phyloP scores from a whole-genome alignment of 2,797 vertebrate species.

The Petrocephalus schoutedeni region DNA sequence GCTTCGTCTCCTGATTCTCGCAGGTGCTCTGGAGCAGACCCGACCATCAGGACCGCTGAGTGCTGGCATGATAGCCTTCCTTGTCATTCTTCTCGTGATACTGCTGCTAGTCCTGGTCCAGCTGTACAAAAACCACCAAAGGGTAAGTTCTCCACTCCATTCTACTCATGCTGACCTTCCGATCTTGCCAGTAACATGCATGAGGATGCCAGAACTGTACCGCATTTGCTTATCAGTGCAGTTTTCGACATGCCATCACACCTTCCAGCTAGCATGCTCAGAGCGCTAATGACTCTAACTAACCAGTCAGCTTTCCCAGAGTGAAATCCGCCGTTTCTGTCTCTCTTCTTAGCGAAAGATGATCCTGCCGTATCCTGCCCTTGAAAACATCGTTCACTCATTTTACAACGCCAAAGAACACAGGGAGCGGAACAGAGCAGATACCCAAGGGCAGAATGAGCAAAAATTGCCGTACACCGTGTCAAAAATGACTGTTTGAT shows the following conservation, averaged over 20 bases:
- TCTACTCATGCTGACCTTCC: background rate
- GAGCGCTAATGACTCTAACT: background rate
- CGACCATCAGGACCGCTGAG: conserved; percentile 22
- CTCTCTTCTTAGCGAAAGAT: conserved; percentile 53
- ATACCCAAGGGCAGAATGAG: conserved; percentile 29
- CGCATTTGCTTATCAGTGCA: background rate
- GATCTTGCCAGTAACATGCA: background rate
- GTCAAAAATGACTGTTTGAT: no score
- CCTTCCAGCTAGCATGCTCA: background rate
- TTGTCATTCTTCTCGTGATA: conserved; percentile 51
- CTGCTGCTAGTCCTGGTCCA: conserved; percentile 55
- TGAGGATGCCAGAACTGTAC: background rate
- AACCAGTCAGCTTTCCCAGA: background rate
- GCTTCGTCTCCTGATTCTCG: background rate
- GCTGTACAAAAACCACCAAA: conserved; percentile 61
- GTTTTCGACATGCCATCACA: background rate
- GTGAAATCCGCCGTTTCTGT: background rate
- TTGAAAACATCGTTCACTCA: conserved; percentile 64
- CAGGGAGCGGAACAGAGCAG: conserved; percentile 40
- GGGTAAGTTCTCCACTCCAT: conserved; percentile 49
- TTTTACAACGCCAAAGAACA: conserved; percentile 51
- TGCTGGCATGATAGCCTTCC: conserved; percentile 31
- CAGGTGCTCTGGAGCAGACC: conserved; percentile 46
- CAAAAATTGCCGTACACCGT: background rate
- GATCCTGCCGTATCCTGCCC: conserved; percentile 56